Evolutionary conservation across 2,888 invertebrate genomes (phyloP).

Genomic region (Argynnis bischoffii): DNA sequence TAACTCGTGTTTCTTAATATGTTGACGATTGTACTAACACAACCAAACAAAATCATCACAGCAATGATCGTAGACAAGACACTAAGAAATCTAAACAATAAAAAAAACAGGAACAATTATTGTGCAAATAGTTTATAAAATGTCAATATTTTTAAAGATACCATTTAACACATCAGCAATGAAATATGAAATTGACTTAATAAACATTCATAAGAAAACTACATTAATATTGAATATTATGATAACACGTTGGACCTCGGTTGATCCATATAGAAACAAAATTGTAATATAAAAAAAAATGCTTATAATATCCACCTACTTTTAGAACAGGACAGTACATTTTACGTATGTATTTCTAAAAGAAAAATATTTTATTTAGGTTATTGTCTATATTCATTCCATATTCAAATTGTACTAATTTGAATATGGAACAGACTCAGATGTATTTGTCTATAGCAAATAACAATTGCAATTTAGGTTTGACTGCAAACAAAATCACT

Average conservation of each 20-base stretch:
- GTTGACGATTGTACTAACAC: conserved; percentile 4
- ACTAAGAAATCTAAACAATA: conserved; percentile 3
- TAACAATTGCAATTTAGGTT: background rate
- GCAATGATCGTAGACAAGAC: background rate
- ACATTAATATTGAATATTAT: conserved; percentile 23
- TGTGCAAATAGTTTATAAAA: conserved; percentile 14
- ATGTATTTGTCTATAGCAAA: background rate
- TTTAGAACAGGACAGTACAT: conserved; percentile 5
- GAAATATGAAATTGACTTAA: conserved; percentile 20
- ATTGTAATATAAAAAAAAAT: conserved; percentile 11
- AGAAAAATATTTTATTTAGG: background rate
- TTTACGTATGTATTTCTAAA: background rate
- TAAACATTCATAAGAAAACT: conserved; percentile 19
- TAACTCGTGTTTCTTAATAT: background rate
- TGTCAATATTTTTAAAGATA: conserved; percentile 13
- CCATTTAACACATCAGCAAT: conserved; percentile 8
- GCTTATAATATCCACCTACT: conserved; percentile 13
- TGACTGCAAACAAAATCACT: background rate
- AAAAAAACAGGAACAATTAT: conserved; percentile 8
- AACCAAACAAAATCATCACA: conserved; percentile 1
- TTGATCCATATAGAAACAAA: background rate
- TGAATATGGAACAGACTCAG: conserved; percentile 4
- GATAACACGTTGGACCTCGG: conserved; percentile 6
- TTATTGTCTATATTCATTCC: background rate
- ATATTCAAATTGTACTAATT: conserved; percentile 5